Percentiles rank a stretch among this genome's conserved stretches.
Evolutionary conservation across 2,113 vertebrate genomes (phyloP).

Genomic region (Malurus elegans): DNA sequence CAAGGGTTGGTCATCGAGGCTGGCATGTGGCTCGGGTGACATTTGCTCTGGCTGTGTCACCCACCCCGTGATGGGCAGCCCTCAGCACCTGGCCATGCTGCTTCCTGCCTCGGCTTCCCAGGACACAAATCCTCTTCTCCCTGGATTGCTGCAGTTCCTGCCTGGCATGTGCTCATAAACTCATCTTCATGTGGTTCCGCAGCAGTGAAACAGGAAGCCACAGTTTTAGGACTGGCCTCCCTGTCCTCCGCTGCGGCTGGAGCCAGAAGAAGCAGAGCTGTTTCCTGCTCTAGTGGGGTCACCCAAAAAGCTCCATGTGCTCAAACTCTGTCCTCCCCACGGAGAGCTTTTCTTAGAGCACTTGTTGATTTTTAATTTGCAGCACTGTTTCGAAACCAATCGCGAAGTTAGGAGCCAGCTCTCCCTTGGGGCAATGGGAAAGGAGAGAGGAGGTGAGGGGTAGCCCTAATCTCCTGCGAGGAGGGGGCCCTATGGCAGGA

Average conservation of each 20-base stretch:
- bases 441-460: neutral
- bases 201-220: neutral
- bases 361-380: neutral
- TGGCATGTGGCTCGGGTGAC: neutral
- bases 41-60: neutral
- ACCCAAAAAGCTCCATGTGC: neutral
- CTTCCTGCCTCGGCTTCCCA: fast-evolving
- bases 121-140: neutral
- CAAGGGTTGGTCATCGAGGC: neutral
- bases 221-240: neutral
- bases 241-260: fast-evolving
- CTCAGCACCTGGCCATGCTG: fast-evolving
- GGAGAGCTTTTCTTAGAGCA: neutral
- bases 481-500: neutral
- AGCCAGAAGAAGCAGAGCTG: neutral
- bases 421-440: neutral
- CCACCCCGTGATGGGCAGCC: neutral
- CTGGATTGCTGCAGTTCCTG: neutral
- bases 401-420: neutral
- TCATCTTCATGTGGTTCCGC: neutral
- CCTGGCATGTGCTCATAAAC: neutral
- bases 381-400: neutral
- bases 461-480: neutral
- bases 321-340: neutral
- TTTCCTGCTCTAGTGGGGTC: neutral